Conservation (phyloP, 2,888 invertebrate genomes). For the Horisme vitalbata region DNA sequence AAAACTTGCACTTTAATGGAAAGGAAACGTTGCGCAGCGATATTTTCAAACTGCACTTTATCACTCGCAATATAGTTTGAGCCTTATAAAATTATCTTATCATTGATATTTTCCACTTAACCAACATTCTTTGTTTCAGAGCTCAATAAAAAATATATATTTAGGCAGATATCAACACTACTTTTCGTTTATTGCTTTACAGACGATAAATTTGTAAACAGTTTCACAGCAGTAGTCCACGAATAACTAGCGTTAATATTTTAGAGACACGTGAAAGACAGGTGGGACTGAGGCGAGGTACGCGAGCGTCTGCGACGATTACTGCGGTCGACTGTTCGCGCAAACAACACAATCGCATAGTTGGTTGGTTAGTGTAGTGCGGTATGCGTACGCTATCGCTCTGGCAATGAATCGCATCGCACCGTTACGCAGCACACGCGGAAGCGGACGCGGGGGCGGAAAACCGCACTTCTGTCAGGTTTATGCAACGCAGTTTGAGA, state of each 20-base stretch:
- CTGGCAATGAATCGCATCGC: constrained; percentile 59
- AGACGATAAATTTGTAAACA: constrained; percentile 36
- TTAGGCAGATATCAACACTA: constrained; percentile 5
- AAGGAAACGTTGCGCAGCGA: constrained; percentile 57
- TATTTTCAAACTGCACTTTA: constrained; percentile 51
- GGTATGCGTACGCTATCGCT: constrained; percentile 49
- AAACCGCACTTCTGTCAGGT: constrained; percentile 6
- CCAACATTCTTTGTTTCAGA: constrained; percentile 57
- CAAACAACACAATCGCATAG: constrained; percentile 44
- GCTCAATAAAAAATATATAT: constrained; percentile 23
- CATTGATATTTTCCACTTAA: constrained; percentile 64
- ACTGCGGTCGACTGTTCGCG: constrained; percentile 30
- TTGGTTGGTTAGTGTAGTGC: constrained; percentile 1
- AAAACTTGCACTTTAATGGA: constrained; percentile 51
- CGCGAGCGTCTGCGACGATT: constrained; percentile 49
- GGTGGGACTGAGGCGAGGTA: constrained; percentile 52
- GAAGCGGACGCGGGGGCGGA: constrained; percentile 34
- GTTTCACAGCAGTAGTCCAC: constrained; percentile 14
- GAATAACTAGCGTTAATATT: constrained; percentile 16
- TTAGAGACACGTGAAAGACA: constrained; percentile 31
- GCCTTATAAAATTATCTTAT: constrained; percentile 64
- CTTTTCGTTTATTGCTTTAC: constrained; percentile 7
- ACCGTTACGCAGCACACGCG: constrained; percentile 39
- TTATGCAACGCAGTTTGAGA: constrained; percentile 12
- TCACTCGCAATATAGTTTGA: constrained; percentile 54